Base-by-base conservation (phyloP, 1,140 invertebrate species). In the Propsilocerus akamusi region DNA sequence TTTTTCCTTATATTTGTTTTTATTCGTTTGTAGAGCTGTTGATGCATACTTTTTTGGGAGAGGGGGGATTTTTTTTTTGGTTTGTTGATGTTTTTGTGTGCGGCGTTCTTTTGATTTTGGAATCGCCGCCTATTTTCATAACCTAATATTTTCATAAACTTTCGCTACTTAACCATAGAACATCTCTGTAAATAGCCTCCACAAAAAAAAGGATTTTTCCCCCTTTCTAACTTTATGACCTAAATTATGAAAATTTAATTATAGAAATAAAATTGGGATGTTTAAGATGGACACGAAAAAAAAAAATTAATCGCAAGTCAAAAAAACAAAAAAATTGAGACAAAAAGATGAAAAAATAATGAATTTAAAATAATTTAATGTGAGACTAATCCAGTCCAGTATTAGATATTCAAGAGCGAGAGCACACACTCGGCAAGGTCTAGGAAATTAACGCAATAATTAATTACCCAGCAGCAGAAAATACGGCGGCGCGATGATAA, bases 391-490 rank as follows among this genome's bases (percentile, higher is more conserved):
- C n/a, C n/a, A n/a, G n/a, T n/a, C n/a, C n/a, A n/a, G n/a, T n/a
- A n/a, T n/a, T n/a, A n/a, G n/a, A n/a, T n/a, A n/a, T n/a, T n/a
- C n/a, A n/a, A n/a, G n/a, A n/a, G n/a, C n/a, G 32, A 25, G 20
- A 50, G 48, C 48, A 32, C 48, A 48, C 22, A 25, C 23, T 48
- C 25, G n/a, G n/a, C n/a, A n/a, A n/a, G n/a, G n/a, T n/a, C n/a
- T n/a, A n/a, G n/a, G n/a, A n/a, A n/a, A n/a, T n/a, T n/a, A n/a
- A n/a, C n/a, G n/a, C n/a, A n/a, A n/a, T n/a, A n/a, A n/a, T n/a
- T n/a, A n/a, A n/a, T n/a, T n/a, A n/a, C n/a, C n/a, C n/a, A n/a
- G n/a, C n/a, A n/a, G n/a, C n/a, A n/a, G n/a, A n/a, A n/a, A n/a
- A n/a, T n/a, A n/a, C n/a, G n/a, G n/a, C n/a, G n/a, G n/a, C n/a